Evolutionary conservation across 2,113 vertebrate species (phyloP), one percentile per base, ranked within the genome.

Genomic region (Tachysurus fulvidraco): DNA sequence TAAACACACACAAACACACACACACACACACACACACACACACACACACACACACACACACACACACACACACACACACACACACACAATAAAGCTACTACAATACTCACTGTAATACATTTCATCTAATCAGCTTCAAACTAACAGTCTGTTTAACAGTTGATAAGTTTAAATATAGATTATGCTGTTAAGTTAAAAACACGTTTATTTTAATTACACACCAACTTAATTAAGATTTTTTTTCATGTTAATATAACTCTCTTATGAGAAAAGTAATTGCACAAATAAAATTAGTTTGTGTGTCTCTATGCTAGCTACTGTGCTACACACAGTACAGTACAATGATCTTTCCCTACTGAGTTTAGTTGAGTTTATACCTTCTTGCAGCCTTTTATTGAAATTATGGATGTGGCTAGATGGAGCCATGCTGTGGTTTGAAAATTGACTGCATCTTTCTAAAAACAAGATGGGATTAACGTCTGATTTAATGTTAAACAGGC

Each of bases 1-100:
- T 99, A 85, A 81, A 89, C 50, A 79, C 81, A 86, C 30, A 83
- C 30, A 86, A 17, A 57, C 80, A 87, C 36, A 46, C 44, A 86
- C n/a, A 85, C 3, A 83, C 36, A 86, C 46, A 86, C 23, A 76
- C 23, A 81, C 36, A 81, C 36, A 36, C 36, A 36, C 36, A 36
- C 36, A 36, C 36, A 36, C 36, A 36, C 36, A 36, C 36, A 36
- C 36, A 36, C 36, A 36, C 36, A 36, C 36, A 36, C 36, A 36
- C 36, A 36, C 36, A 36, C 36, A 36, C 36, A 74, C 30, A 87
- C 21, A 65, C 36, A 36, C 36, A 36, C 36, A 36, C 36, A 36
- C 36, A 36, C 36, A 74, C 30, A 87, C 21, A 65, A 8, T 21
- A 30, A 54, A 36, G 14, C 23, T 59, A 21, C 21, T 74, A 55